These are phyloP conservation scores for Gobionotothen gibberifrons DNA, from an alignment of 2,797 vertebrate genomes.

Conservation along the genomic window DNA sequence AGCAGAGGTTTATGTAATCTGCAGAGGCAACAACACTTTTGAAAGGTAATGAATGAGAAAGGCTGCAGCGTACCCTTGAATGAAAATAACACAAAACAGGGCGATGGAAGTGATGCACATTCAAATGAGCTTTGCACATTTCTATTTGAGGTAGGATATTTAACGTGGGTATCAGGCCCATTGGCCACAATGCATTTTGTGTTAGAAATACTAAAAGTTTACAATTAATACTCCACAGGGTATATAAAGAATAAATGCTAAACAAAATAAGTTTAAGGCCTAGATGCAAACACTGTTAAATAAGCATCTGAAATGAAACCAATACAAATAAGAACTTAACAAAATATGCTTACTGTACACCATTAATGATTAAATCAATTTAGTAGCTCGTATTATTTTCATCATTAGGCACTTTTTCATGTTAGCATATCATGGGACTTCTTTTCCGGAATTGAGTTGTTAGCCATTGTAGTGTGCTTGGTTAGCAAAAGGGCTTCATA, in stretches of 20 bases:
- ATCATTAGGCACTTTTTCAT: constrained; percentile 31
- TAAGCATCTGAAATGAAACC: constrained; percentile 3
- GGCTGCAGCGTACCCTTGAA: background rate
- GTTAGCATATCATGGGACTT: background rate
- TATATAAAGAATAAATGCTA: background rate
- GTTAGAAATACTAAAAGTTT: background rate
- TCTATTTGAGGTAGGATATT: background rate
- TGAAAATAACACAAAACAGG: background rate
- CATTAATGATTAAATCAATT: background rate
- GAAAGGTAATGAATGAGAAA: background rate
- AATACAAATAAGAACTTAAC: constrained; percentile 6
- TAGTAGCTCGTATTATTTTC: constrained; percentile 11
- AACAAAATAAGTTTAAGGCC: background rate
- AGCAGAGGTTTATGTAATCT: constrained; percentile 1
- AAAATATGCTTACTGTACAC: constrained; percentile 22
- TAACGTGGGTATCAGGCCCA: background rate
- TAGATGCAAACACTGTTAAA: background rate
- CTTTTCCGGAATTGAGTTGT: background rate
- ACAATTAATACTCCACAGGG: constrained; percentile 17
- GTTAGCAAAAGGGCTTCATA: background rate
- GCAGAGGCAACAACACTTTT: constrained; percentile 10
- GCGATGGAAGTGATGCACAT: background rate
- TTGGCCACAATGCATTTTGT: background rate
- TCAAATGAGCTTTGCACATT: background rate
- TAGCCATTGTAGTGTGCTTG: background rate